Conservation (phyloP, 1,140 invertebrate genomes). For the Reticulitermes speratus region DNA sequence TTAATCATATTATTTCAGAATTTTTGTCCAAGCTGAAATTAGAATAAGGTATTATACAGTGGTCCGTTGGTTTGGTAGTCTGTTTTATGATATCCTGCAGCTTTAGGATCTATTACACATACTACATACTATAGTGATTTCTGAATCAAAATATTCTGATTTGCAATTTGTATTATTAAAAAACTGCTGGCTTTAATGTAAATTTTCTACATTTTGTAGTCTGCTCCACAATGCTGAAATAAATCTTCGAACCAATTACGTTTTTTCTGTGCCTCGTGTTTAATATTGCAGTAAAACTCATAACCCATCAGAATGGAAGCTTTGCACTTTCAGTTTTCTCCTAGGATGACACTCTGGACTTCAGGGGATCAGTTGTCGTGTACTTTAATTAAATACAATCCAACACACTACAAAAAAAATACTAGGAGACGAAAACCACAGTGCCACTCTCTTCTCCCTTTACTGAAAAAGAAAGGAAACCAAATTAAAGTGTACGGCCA, state of each 20-base stretch:
- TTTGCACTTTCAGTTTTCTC: neutral
- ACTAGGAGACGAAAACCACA: slow-evolving; percentile 4
- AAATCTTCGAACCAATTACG: neutral
- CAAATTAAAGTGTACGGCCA: neutral
- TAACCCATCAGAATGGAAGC: neutral
- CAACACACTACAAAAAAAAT: neutral
- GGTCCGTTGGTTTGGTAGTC: too few relatives aligned
- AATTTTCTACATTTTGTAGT: too few relatives aligned
- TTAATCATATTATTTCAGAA: too few relatives aligned
- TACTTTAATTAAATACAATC: slow-evolving; percentile 18
- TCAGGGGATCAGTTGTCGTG: neutral
- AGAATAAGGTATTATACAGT: too few relatives aligned
- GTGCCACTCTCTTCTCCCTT: neutral
- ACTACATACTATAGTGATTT: too few relatives aligned
- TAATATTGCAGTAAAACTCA: neutral
- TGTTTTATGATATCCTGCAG: too few relatives aligned
- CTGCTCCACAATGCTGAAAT: neutral
- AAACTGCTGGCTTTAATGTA: too few relatives aligned
- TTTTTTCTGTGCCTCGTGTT: neutral
- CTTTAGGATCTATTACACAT: too few relatives aligned
- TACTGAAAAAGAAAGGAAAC: neutral
- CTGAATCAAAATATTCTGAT: too few relatives aligned
- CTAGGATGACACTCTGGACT: neutral
- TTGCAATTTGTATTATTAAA: too few relatives aligned
- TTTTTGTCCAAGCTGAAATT: too few relatives aligned